A percentile compares a stretch with the other conserved stretches of the same genome.
These are phyloP conservation scores for silkworm (Bombyx mori) DNA, from an alignment of 1,140 invertebrate species.

Conservation along the genomic window ASM3026992v2 NC_085123.1:3417001-3417500, in stretches of 20 bases:
- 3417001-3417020: slow-evolving; percentile 68
- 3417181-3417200: slow-evolving; percentile 73
- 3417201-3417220: too few species aligned
- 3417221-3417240: too few species aligned
- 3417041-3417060: slow-evolving; percentile 95
- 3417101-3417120: slow-evolving; percentile 53
- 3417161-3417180: slow-evolving; percentile 97
- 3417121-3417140: slow-evolving; percentile 53
- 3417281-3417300: too few species aligned
- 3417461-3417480: too few species aligned
- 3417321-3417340: neutral
- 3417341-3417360: slow-evolving; percentile 22
- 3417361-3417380: slow-evolving; percentile 79
- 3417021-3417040: slow-evolving; percentile 75
- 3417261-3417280: too few species aligned
- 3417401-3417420: slow-evolving; percentile 76
- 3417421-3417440: too few species aligned
- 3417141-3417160: slow-evolving; percentile 78
- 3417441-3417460: too few species aligned
- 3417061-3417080: slow-evolving; percentile 97
- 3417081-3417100: slow-evolving; percentile 84
- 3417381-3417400: slow-evolving; percentile 74
- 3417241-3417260: too few species aligned
- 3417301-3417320: too few species aligned
- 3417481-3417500: too few species aligned